Base-by-base conservation (phyloP, 2,797 vertebrate species). In the Microcaecilia unicolor region DNA sequence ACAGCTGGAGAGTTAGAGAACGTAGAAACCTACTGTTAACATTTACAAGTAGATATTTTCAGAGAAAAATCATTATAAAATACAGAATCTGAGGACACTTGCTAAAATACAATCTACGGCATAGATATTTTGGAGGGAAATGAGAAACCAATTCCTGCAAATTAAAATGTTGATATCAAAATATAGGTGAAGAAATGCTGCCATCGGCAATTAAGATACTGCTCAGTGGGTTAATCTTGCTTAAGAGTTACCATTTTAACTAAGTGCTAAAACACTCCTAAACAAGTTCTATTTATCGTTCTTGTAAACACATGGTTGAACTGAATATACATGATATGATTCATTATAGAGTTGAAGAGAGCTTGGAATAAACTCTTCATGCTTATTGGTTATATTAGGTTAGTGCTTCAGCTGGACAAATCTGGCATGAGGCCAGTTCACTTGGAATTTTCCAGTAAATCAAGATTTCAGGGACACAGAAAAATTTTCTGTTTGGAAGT, bases 1-100 rank as follows among this genome's bases (percentile, higher is more conserved):
- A 81, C 61, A 63, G 71, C 80, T 72, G 72, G 78, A 67, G 53
- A 76, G 45, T 70, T 55, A 74, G 67, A 67, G 68, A 70, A 77
- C 74, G 70, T 81, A 84, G 67, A 84, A 74, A 84, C 34, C 4
- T 76, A 60, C 59, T 61, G 64, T n/a, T 67, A 58, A 56, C 44
- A 72, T 78, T 75, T 77, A 83, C 75, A 74, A 51, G 39, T 44
- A 58, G 51, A 66, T 58, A 64, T 76, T 80, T 80, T 58, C 72
- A 76, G 63, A 78, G 68, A 74, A 58, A 55, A 76, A 74, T 66
- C 49, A 45, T 72, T 75, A 76, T 61, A 78, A 80, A 88, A 83
- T 51, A 75, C 62, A 63, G 58, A 78, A 69, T 66, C 62, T 50
- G 58, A 78, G 60, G 54, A 64, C 32, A 57, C 53, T 44, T 64